Conservation (phyloP, 2,888 invertebrate species). For the Scaptodrosophila latifasciaeformis region DNA sequence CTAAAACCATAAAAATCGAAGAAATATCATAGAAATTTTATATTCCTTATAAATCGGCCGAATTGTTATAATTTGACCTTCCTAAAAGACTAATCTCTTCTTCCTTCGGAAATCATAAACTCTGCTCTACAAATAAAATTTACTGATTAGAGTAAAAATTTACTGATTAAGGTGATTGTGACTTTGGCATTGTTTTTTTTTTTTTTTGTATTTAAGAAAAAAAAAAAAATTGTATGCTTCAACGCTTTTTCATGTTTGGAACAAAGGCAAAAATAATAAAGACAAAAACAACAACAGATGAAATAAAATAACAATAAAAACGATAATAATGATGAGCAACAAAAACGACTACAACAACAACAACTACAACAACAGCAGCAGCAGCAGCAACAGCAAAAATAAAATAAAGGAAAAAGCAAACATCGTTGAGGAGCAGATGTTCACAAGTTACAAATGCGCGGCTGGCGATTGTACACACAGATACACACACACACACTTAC, state of each 20-base stretch:
- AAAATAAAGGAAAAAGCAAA: slow-evolving; percentile 47
- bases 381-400: slow-evolving; percentile 9
- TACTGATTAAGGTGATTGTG: no score
- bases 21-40: no score
- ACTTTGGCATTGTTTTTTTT: no score
- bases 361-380: slow-evolving; percentile 14
- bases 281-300: slow-evolving; percentile 33
- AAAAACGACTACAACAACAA: slow-evolving; percentile 30
- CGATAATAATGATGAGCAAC: slow-evolving; percentile 59
- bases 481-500: slow-evolving; percentile 8
- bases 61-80: no score
- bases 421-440: slow-evolving; percentile 71
- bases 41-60: no score
- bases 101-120: no score
- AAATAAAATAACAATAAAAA: slow-evolving; percentile 64
- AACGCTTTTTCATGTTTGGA: neutral
- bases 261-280: slow-evolving; percentile 18
- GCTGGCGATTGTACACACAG: slow-evolving; percentile 33
- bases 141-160: no score
- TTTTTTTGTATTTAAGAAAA: no score
- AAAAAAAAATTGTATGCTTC: no score
- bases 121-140: no score
- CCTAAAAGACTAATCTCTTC: no score
- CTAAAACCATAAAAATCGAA: no score
- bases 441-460: slow-evolving; percentile 66